These are phyloP conservation scores for Monomorium pharaonis DNA, from an alignment of 1,140 invertebrate genomes.

Conservation along the genomic window DNA sequence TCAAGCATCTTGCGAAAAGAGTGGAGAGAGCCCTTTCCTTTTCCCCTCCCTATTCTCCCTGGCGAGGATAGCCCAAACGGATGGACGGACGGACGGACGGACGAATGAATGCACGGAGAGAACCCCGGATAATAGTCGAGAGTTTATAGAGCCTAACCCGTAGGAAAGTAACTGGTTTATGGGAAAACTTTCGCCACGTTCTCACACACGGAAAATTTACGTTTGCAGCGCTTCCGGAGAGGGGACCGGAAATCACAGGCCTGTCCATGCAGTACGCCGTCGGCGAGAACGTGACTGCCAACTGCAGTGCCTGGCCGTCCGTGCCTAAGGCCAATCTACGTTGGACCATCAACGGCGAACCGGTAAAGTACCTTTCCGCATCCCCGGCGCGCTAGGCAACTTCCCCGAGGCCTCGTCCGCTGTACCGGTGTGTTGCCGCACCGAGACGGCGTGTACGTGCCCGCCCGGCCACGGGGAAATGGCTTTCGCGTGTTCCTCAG, in stretches of 20 bases:
- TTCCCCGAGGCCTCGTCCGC: slow-evolving; percentile 31
- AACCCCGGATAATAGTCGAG: slow-evolving; percentile 50
- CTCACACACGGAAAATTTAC: slow-evolving; percentile 57
- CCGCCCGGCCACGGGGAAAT: neutral
- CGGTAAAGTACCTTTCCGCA: slow-evolving; percentile 73
- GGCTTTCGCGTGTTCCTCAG: neutral
- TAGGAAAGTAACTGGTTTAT: slow-evolving; percentile 59
- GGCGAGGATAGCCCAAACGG: neutral
- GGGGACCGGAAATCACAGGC: slow-evolving; percentile 79
- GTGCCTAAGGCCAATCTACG: slow-evolving; percentile 80
- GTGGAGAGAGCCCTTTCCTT: neutral
- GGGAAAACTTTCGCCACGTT: slow-evolving; percentile 54
- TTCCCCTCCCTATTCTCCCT: neutral
- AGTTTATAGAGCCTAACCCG: slow-evolving; percentile 54
- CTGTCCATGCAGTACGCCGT: slow-evolving; percentile 75
- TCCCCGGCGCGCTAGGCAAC: neutral
- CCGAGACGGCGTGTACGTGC: neutral
- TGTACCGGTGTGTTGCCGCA: neutral
- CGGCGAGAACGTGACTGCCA: slow-evolving; percentile 80
- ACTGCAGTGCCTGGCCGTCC: slow-evolving; percentile 79
- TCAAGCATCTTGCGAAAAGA: neutral
- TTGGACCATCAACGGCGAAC: slow-evolving; percentile 82
- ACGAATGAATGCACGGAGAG: neutral
- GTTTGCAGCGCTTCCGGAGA: slow-evolving; percentile 73
- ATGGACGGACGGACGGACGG: neutral